These are phyloP conservation scores for Scopus umbretta DNA, from an alignment of 2,113 vertebrate genomes.

Conservation along the genomic window DNA sequence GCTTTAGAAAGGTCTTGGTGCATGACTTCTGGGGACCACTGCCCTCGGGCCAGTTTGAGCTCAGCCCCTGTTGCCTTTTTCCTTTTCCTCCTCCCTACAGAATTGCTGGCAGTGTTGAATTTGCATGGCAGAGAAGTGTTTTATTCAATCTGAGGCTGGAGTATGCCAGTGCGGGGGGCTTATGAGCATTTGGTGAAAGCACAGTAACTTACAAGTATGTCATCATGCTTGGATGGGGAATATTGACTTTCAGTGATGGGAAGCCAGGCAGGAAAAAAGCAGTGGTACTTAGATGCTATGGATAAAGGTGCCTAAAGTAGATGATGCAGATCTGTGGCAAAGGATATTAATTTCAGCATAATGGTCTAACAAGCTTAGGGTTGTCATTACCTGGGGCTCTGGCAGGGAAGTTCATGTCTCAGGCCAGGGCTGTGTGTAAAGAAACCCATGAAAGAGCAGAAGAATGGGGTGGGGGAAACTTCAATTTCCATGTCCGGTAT, in stretches of 20 bases:
- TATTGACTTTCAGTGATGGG: neutral
- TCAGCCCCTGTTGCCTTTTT: neutral
- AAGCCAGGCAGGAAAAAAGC: neutral
- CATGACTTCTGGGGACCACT: neutral
- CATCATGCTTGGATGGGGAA: neutral
- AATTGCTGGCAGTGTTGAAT: neutral
- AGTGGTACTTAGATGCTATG: neutral
- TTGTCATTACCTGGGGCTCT: neutral
- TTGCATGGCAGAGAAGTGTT: neutral
- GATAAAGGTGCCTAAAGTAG: neutral
- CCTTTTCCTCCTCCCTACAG: neutral
- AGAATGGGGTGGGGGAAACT: neutral
- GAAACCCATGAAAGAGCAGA: neutral
- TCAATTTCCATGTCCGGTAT: fast-evolving
- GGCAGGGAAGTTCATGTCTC: neutral
- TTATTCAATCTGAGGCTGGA: neutral
- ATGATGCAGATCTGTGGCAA: neutral
- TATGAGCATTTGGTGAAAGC: neutral
- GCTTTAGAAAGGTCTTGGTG: neutral
- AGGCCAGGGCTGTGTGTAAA: neutral
- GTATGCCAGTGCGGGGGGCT: neutral
- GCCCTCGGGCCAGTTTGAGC: neutral
- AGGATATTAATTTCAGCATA: neutral
- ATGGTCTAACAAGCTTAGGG: neutral
- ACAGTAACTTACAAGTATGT: fast-evolving